These are phyloP conservation scores for Cavia aperea DNA, from an alignment of 2,113 vertebrate species.

Conservation along the genomic window DNA sequence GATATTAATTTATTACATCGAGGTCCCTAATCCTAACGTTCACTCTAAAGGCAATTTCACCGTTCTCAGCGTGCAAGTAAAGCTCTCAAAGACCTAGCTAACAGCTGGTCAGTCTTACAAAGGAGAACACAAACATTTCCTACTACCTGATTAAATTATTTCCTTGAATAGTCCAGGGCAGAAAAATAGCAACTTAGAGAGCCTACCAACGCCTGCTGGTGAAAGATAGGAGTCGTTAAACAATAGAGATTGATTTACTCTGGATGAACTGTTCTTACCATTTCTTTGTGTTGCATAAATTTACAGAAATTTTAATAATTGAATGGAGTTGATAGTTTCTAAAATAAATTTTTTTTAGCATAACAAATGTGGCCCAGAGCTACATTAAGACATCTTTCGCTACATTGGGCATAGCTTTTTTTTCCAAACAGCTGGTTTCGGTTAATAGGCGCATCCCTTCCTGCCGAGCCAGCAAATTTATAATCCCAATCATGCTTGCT, in stretches of 20 bases:
- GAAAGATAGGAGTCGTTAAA: conserved; percentile 17
- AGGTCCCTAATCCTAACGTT: neutral
- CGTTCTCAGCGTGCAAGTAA: neutral
- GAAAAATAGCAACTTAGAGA: conserved; percentile 19
- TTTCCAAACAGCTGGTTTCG: conserved; percentile 66
- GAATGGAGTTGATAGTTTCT: conserved; percentile 36
- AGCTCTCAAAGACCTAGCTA: accelerated
- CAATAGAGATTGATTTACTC: conserved; percentile 25
- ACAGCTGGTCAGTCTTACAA: neutral
- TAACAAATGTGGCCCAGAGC: conserved; percentile 63
- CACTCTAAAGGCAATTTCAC: neutral
- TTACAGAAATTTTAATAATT: conserved; percentile 58
- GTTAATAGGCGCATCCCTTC: conserved; percentile 59
- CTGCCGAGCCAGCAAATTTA: conserved; percentile 62
- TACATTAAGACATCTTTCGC: conserved; percentile 70
- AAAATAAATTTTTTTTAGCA: conserved; percentile 29
- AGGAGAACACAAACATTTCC: neutral
- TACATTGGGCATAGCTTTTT: conserved; percentile 57
- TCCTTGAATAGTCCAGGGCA: neutral
- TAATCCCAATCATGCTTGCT: conserved; percentile 49
- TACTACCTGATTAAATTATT: neutral
- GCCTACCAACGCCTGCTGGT: neutral
- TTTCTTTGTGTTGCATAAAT: conserved; percentile 23
- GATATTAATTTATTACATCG: neutral
- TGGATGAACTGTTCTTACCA: conserved; percentile 42